A percentile compares a stretch with the other conserved stretches of the same genome.
Conservation (phyloP, 2,113 vertebrate species). For the Irena cyanogastra region DNA sequence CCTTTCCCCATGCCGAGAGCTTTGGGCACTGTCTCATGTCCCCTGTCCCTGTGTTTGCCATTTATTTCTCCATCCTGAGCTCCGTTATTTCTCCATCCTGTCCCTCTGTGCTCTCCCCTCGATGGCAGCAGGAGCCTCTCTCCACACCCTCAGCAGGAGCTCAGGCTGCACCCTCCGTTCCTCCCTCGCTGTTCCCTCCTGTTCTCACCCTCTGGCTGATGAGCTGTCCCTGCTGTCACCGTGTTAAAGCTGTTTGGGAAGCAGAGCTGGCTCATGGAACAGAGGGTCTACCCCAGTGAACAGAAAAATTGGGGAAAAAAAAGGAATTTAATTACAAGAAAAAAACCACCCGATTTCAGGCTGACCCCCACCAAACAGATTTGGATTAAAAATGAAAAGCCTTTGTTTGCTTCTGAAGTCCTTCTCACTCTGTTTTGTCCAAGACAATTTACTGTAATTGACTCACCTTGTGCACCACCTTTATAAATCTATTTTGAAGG, state of each 20-base stretch:
- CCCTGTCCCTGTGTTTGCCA: not conserved
- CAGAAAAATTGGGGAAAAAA: not conserved
- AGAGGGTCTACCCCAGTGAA: not conserved
- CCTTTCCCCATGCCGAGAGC: accelerated
- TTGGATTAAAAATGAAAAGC: not conserved
- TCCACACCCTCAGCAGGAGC: not conserved
- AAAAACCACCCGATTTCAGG: not conserved
- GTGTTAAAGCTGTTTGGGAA: not conserved
- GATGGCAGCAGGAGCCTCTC: not conserved
- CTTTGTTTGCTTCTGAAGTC: not conserved
- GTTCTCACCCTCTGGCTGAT: not conserved
- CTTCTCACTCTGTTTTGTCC: not conserved
- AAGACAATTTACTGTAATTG: not conserved
- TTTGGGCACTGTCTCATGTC: not conserved
- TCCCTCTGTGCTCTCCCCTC: not conserved
- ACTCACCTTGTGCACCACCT: not conserved
- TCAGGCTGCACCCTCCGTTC: not conserved
- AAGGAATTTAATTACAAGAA: not conserved
- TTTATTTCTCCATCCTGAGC: not conserved
- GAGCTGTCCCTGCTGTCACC: not conserved
- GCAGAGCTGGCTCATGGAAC: not conserved
- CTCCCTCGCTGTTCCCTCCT: not conserved
- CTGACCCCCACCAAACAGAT: not conserved
- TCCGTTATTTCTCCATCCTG: not conserved
- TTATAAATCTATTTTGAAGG: not conserved